Conservation (phyloP, 2,113 vertebrate species). For the Pituophis catenifer region DNA sequence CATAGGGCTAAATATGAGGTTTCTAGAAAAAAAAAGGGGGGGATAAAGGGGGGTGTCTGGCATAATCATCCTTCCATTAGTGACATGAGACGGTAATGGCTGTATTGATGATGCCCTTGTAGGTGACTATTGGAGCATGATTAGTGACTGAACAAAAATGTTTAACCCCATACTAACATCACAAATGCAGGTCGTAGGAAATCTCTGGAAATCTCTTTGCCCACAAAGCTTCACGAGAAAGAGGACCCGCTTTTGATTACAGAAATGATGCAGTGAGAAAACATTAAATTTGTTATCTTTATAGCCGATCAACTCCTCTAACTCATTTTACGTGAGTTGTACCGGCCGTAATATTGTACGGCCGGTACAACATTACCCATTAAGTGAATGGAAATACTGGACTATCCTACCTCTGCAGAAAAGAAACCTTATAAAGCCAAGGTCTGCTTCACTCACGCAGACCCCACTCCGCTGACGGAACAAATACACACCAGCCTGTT, state of each 20-base stretch:
- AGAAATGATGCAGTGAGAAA: not conserved
- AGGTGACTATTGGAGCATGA: not conserved
- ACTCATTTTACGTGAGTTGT: not conserved
- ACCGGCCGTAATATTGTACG: too few relatives aligned
- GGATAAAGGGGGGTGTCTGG: not conserved
- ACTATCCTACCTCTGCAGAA: not conserved
- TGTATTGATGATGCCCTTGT: not conserved
- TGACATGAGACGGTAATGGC: not conserved
- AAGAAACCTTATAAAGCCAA: not conserved
- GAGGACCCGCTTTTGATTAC: not conserved
- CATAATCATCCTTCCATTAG: not conserved
- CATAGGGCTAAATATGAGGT: not conserved
- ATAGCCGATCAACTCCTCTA: not conserved
- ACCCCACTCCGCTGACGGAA: not conserved
- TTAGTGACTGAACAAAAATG: not conserved
- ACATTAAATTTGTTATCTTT: not conserved
- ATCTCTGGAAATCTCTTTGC: not conserved
- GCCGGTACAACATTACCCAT: not conserved
- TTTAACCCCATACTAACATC: not conserved
- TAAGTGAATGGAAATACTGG: not conserved
- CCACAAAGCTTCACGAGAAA: not conserved
- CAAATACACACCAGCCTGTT: not conserved
- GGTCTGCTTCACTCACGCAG: not conserved
- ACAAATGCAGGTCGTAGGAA: not conserved
- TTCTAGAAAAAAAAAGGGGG: not conserved